A percentile compares a stretch with the other conserved stretches of the same genome.
Conservation (phyloP, 2,797 vertebrate species). For the Eutrigla gurnardus region DNA sequence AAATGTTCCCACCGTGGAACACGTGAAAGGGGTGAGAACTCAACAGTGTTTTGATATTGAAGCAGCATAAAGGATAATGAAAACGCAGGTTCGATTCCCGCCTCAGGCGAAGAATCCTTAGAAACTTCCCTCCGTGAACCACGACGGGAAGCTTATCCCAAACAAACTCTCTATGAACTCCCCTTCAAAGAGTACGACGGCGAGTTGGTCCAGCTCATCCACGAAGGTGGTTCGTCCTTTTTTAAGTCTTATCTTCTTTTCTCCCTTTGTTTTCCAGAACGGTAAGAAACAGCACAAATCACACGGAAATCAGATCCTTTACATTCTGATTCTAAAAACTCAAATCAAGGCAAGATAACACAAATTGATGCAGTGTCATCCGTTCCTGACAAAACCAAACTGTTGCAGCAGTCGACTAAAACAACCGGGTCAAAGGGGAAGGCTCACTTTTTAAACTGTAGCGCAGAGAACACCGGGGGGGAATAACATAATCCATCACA, state of each 20-base stretch:
- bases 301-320: neutral
- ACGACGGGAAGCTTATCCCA: neutral
- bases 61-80: neutral
- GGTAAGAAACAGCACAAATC: neutral
- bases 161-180: neutral
- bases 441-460: neutral
- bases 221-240: neutral
- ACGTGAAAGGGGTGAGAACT: neutral
- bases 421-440: neutral
- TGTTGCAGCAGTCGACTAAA: neutral
- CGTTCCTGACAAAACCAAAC: neutral
- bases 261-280: too few relatives aligned
- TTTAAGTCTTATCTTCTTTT: neutral
- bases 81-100: neutral
- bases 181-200: neutral
- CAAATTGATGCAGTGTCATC: neutral
- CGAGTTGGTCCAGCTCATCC: neutral
- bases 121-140: neutral
- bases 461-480: neutral
- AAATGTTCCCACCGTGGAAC: neutral
- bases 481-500: neutral
- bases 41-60: neutral
- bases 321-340: too few relatives aligned
- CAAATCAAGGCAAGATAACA: too few relatives aligned
- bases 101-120: neutral